Base-by-base conservation (phyloP, 2,797 vertebrate genomes). In the Lophius americanus region DNA sequence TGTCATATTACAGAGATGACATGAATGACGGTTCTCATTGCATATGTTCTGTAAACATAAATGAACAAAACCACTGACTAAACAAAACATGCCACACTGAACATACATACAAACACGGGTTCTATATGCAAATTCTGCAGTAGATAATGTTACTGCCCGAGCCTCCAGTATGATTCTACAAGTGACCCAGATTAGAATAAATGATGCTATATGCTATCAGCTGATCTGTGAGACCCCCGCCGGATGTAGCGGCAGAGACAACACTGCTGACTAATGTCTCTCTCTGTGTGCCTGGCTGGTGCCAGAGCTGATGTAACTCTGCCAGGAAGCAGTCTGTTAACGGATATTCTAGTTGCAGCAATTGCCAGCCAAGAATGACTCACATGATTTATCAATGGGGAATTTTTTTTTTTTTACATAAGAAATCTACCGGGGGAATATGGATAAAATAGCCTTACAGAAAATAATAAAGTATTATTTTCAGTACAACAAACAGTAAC, bases 191-290 rank as follows among this genome's bases (percentile, higher is more conserved):
- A 86, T 89, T 75, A 75, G 54, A 79, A 79, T 77, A 82, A 82
- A 78, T 81, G 80, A 70, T 79, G 85, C 66, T 76, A 52, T 82
- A 83, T 86, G 69, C 70, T 83, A 87, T 88, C 80, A 73, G 70
- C 76, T 74, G 78, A 89, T 89, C 80, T 85, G 77, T 74, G 76
- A 82, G 67, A 67, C 75, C 72, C 52, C 43, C 10, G 9, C 70
- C 75, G 60, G 82, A 86, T 82, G 64, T 65, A 64, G 82, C 76
- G 65, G 64, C 75, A 82, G 83, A 86, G 75, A 75, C 74, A 85
- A 90, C 82, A 77, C 78, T 93, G 91, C 92, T 92, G 93, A 93
- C 86, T 92, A 92, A 93, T 89, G 86, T 92, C 89, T 93, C 86
- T 88, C 72, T 88, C 85, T 80, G 69, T 86, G 85, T 89, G 84